Evolutionary conservation across 2,797 vertebrate species (phyloP).

Genomic region (Liparis tanakae): DNA sequence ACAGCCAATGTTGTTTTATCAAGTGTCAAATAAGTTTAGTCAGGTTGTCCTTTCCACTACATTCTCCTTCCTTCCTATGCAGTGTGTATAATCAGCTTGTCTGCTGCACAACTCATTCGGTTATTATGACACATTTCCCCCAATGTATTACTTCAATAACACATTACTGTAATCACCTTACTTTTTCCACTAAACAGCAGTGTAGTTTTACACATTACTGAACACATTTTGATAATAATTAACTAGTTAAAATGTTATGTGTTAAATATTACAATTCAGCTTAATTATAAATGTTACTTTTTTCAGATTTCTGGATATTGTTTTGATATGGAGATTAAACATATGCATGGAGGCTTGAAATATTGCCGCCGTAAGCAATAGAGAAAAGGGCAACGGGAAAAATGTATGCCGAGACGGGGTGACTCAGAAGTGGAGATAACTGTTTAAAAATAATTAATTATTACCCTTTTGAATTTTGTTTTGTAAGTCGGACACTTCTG

Average conservation of each 20-base stretch:
- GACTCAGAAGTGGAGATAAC: constrained; percentile 21
- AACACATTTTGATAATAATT: constrained; percentile 41
- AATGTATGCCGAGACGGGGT: constrained; percentile 1
- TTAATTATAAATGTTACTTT: constrained; percentile 46
- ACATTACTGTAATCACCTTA: constrained; percentile 48
- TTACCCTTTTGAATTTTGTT: constrained; percentile 2
- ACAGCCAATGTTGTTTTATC: constrained; percentile 39
- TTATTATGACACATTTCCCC: constrained; percentile 36
- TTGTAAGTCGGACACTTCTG: constrained; percentile 10
- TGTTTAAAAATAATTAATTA: not conserved
- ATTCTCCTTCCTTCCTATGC: constrained; percentile 18
- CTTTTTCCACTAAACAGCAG: constrained; percentile 53
- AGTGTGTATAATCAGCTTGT: constrained; percentile 12
- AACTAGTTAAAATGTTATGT: constrained; percentile 45
- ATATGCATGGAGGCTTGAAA: constrained; percentile 63
- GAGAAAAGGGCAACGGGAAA: constrained; percentile 33
- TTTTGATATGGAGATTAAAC: constrained; percentile 60
- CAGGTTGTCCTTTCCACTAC: constrained; percentile 14
- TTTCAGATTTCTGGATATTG: constrained; percentile 35
- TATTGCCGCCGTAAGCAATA: constrained; percentile 51
- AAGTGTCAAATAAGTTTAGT: constrained; percentile 56
- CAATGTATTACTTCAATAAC: constrained; percentile 34
- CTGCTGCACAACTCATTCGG: constrained; percentile 42
- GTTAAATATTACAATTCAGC: constrained; percentile 43
- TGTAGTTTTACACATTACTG: constrained; percentile 35